Conservation (phyloP, 2,888 invertebrate species). For the Spisula solida region DNA sequence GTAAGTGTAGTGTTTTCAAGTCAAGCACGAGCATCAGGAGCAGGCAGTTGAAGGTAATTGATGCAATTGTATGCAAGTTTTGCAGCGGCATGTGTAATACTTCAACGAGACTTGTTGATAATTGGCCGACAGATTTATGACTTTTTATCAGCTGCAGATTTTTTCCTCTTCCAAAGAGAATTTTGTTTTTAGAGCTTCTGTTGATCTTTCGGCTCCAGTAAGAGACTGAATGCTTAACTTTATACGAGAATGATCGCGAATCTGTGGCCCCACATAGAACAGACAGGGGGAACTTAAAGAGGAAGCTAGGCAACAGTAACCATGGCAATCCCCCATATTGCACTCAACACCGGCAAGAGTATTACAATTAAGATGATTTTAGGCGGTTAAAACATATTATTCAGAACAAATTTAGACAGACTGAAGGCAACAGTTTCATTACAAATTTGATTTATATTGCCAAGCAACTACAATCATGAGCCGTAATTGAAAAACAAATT, state of each 20-base stretch:
- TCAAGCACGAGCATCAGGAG: not conserved
- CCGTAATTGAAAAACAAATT: not conserved
- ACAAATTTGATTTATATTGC: not conserved
- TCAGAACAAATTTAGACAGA: not conserved
- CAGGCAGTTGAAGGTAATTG: conserved; percentile 34
- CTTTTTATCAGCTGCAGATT: conserved; percentile 27
- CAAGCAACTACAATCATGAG: not conserved
- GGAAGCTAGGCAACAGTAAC: not conserved
- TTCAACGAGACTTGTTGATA: conserved; percentile 38
- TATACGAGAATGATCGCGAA: not conserved
- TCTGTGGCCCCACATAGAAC: not conserved
- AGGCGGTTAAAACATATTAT: not conserved
- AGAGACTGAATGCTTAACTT: conserved; percentile 6
- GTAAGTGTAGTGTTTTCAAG: not conserved
- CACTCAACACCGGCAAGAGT: not conserved
- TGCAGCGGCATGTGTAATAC: conserved; percentile 35
- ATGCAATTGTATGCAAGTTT: conserved; percentile 51
- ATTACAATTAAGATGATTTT: not conserved
- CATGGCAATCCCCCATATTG: not conserved
- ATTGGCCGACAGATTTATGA: conserved; percentile 46
- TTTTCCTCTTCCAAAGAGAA: not conserved
- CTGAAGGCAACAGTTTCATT: conserved; percentile 10
- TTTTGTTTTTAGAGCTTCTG: conserved; percentile 34
- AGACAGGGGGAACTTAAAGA: not conserved
- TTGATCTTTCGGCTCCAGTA: conserved; percentile 22